Conservation (phyloP, 2,797 vertebrate species). For the Pangasius sanitwongsei region DNA sequence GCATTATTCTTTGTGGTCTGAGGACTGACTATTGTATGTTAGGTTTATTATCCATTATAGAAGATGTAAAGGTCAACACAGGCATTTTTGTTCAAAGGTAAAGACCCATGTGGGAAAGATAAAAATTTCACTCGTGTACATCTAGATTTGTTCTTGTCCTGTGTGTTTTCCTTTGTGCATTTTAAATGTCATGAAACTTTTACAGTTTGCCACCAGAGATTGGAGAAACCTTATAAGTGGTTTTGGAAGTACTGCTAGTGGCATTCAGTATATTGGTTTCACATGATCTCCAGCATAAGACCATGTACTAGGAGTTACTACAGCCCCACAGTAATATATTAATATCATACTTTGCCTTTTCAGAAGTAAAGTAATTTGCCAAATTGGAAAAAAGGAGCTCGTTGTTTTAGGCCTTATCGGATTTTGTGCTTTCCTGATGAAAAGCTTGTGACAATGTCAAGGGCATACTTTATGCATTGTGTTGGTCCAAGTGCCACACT, state of each 20-base stretch:
- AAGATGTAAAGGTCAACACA: slow-evolving; percentile 25
- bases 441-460: slow-evolving; percentile 71
- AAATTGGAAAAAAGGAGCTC: slow-evolving; percentile 59
- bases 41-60: background rate
- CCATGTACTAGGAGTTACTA: slow-evolving; percentile 54
- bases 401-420: slow-evolving; percentile 69
- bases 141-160: slow-evolving; percentile 13
- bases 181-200: slow-evolving; percentile 20
- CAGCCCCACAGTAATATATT: slow-evolving; percentile 54
- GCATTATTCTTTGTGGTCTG: slow-evolving; percentile 17
- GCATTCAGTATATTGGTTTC: background rate
- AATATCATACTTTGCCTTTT: slow-evolving; percentile 64
- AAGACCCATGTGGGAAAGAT: slow-evolving; percentile 15
- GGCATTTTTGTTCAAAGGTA: slow-evolving; percentile 11
- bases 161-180: background rate
- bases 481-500: slow-evolving; percentile 46
- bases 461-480: slow-evolving; percentile 66
- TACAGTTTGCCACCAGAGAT: slow-evolving; percentile 6
- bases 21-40: slow-evolving; percentile 23
- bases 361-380: slow-evolving; percentile 61
- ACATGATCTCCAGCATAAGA: slow-evolving; percentile 16
- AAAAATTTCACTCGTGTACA: background rate
- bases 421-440: slow-evolving; percentile 65
- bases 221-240: background rate
- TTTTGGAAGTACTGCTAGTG: background rate